Evolutionary conservation across 2,888 invertebrate species (phyloP), one percentile per base, ranked within the genome.

Genomic region (Heliconius cydno): DNA sequence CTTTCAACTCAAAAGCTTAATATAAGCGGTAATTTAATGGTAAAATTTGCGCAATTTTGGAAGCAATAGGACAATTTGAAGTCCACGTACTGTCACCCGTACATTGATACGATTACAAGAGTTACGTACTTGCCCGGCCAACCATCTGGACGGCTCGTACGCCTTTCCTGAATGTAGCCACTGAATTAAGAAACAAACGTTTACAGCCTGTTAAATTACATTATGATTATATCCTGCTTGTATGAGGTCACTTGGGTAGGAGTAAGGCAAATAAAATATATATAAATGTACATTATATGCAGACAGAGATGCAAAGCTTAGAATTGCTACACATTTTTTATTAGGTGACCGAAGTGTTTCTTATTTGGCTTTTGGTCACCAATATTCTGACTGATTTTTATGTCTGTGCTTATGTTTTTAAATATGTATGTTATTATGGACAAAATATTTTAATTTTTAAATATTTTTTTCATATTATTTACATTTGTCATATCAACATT

Each of bases 141-240:
- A 98, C 98, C 97, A 98, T 98, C 97, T 98, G 99, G 96, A 99
- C 98, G 96, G 99, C 99, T 96, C 99, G 98, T 95, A 99, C 99
- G 96, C 99, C 99, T 96, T 99, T 99, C 97, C 99, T 98, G 98
- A 99, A 99, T 96, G 99, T 98, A 94, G 99, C 99, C 98, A 99
- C 99, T 99, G 97, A 95, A 95, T 92, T 94, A 92, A 94, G 92
- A 95, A 95, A 94, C 87, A 94, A 92, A 87, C 90, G 83, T 94
- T 90, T 90, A 88, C 90, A 90, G 85, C 88, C 86, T 85, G 85
- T 86, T 86, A 88, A 81, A 83, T 84, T 82, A 77, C 41, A 79
- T 81, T 76, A 77, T 78, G 68, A 80, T 71, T 78, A 60, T 57
- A 60, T 80, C 78, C 81, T 81, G 81, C 60, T 79, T 79, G 79